Percentiles rank a stretch among this genome's conserved stretches.
Evolutionary conservation across 2,797 vertebrate species (phyloP).

Genomic region (Platyrinchus mystaceus): DNA sequence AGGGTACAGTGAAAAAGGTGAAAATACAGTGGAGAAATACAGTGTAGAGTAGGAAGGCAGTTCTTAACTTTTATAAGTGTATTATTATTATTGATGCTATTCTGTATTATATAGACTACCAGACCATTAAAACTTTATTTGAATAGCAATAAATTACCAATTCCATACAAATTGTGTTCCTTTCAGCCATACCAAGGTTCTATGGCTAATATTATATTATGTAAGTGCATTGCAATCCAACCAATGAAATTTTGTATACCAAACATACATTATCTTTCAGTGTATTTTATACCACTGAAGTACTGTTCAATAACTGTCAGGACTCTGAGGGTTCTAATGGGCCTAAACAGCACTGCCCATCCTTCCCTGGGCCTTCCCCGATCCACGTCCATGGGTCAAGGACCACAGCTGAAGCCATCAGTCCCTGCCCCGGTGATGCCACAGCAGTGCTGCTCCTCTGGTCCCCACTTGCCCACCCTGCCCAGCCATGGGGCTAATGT

Average conservation of each 20-base stretch:
- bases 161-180: not conserved
- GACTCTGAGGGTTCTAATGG: not conserved
- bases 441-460: not conserved
- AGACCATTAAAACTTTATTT: not conserved
- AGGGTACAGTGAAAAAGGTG: not conserved
- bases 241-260: not conserved
- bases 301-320: not conserved
- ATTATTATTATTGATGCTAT: not conserved
- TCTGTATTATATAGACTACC: not conserved
- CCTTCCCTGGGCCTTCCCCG: fast-evolving
- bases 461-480: not conserved
- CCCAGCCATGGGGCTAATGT: too few relatives aligned
- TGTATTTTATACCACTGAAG: not conserved
- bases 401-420: not conserved
- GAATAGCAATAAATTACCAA: not conserved
- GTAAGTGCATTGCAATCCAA: not conserved
- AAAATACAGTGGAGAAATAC: not conserved
- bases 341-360: not conserved
- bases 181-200: not conserved
- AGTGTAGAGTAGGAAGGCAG: not conserved
- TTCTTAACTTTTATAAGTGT: not conserved
- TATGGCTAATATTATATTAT: not conserved
- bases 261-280: not conserved
- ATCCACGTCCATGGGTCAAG: fast-evolving
- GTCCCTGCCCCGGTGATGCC: not conserved